Conservation (phyloP, 2,888 invertebrate species). For the Catonia carolina region DNA sequence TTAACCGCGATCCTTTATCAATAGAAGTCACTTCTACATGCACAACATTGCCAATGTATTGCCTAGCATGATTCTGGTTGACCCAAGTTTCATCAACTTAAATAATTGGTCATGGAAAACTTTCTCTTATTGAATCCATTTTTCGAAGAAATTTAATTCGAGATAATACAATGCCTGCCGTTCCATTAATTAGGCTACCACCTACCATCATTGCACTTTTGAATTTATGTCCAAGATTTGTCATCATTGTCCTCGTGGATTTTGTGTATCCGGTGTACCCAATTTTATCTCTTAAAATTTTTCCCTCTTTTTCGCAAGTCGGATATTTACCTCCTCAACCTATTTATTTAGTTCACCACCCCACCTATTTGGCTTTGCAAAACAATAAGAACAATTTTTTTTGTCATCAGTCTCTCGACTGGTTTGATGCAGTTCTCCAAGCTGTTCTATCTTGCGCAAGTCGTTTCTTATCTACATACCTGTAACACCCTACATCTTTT, state of each 20-base stretch:
- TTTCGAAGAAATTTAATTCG: conserved; percentile 1
- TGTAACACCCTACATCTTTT: too few species aligned
- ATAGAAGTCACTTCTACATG: neutral
- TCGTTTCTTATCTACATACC: too few species aligned
- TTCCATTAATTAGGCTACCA: conserved; percentile 14
- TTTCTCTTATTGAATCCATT: neutral
- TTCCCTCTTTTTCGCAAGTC: neutral
- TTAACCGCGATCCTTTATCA: conserved; percentile 7
- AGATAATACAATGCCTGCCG: neutral
- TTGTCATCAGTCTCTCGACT: too few species aligned
- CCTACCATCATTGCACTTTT: neutral
- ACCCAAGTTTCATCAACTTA: conserved; percentile 21
- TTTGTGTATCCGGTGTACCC: neutral
- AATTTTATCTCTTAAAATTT: neutral
- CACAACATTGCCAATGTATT: conserved; percentile 9
- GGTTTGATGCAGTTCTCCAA: too few species aligned
- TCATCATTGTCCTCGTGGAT: conserved; percentile 2
- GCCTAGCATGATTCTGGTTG: neutral
- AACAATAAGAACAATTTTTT: too few species aligned
- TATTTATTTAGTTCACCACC: neutral
- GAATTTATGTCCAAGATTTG: conserved; percentile 11
- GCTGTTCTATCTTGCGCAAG: too few species aligned
- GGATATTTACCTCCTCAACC: neutral
- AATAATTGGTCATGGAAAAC: neutral
- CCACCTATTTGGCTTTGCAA: too few species aligned